Percentiles rank a stretch among this genome's conserved stretches.
Conservation (phyloP, 2,113 vertebrate species). For the Paradoxurus hermaphroditus region DNA sequence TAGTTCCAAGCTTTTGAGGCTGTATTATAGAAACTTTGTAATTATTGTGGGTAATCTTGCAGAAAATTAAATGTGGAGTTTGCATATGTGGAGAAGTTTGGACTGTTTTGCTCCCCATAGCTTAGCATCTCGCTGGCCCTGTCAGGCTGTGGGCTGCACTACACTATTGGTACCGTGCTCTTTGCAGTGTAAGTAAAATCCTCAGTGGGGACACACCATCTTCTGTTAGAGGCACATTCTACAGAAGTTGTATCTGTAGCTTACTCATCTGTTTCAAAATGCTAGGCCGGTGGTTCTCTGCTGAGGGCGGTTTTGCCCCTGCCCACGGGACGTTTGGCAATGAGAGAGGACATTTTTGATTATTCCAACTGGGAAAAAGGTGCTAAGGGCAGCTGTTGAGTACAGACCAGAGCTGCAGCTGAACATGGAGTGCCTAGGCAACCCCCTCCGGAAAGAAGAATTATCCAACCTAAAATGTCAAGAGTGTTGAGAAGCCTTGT, state of each 20-base stretch:
- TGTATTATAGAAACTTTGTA: constrained; percentile 92
- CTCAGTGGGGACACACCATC: accelerated
- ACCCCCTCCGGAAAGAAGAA: background rate
- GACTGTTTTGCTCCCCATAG: constrained; percentile 76
- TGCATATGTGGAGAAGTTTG: constrained; percentile 83
- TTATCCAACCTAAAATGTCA: background rate
- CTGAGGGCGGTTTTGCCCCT: background rate
- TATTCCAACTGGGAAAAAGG: background rate
- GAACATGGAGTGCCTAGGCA: accelerated
- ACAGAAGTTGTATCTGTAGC: background rate
- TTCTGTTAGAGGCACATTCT: background rate
- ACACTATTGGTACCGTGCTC: background rate
- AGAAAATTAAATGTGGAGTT: constrained; percentile 83
- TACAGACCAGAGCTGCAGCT: background rate
- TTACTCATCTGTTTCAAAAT: constrained; percentile 27
- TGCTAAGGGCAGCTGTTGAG: background rate
- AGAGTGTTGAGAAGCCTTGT: background rate
- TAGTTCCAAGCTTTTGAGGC: constrained; percentile 91
- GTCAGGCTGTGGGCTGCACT: background rate
- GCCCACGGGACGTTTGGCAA: background rate
- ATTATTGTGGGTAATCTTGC: constrained; percentile 91
- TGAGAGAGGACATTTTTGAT: background rate
- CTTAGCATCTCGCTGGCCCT: constrained; percentile 62
- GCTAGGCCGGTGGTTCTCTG: background rate
- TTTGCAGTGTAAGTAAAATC: constrained; percentile 31